Percentiles rank a stretch among this genome's conserved stretches.
Conservation (phyloP, 2,797 vertebrate genomes). For the Amniataba percoides region DNA sequence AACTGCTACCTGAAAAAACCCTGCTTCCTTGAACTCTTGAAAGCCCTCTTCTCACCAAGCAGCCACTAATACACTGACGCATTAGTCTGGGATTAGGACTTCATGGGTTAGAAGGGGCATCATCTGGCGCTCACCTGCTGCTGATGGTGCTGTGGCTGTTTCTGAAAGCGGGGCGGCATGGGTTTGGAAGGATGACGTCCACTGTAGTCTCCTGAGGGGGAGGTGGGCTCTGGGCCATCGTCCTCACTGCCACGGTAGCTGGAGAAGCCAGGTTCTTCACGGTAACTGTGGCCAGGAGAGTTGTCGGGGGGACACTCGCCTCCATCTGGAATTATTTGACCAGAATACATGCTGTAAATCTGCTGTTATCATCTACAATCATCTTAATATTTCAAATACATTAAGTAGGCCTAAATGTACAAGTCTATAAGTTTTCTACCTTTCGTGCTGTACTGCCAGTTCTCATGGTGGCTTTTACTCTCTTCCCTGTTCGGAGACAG, state of each 20-base stretch:
- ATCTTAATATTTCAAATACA: neutral
- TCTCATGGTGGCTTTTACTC: constrained; percentile 83
- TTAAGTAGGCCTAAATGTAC: neutral
- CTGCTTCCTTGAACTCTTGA: constrained; percentile 4
- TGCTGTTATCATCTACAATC: neutral
- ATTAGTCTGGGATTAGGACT: constrained; percentile 38
- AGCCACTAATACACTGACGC: constrained; percentile 6
- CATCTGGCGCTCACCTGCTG: constrained; percentile 75
- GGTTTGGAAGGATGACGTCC: constrained; percentile 90
- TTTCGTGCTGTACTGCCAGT: constrained; percentile 85
- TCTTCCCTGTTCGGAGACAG: constrained; percentile 85
- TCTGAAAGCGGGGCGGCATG: constrained; percentile 94
- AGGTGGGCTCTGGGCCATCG: constrained; percentile 87
- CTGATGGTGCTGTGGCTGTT: constrained; percentile 84
- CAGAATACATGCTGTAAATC: neutral
- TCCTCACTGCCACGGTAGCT: constrained; percentile 88
- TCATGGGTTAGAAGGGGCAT: constrained; percentile 1
- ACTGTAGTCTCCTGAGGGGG: constrained; percentile 89
- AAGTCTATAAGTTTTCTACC: constrained; percentile 77
- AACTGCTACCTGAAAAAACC: constrained; percentile 15
- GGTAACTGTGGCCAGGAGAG: constrained; percentile 84
- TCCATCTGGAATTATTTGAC: constrained; percentile 54
- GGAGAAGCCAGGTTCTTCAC: constrained; percentile 78
- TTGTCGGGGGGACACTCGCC: constrained; percentile 84
- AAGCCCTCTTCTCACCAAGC: constrained; percentile 7